These are phyloP conservation scores for Furnarius figulus DNA, from an alignment of 2,113 vertebrate species.

Conservation along the genomic window DNA sequence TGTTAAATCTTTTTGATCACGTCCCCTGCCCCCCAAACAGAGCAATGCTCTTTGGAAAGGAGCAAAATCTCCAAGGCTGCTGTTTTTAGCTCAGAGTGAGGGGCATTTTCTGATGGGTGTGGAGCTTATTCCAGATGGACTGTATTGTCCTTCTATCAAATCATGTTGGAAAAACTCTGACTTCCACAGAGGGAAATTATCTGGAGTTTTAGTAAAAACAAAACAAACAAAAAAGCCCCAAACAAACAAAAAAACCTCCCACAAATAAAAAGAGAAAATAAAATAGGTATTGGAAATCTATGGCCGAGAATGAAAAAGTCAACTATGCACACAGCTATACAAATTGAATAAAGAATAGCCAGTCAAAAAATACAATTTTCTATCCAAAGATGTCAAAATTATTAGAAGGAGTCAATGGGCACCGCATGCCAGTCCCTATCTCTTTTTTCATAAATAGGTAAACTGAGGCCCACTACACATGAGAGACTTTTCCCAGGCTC, in stretches of 20 bases:
- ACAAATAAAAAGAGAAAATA: background rate
- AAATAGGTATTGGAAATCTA: constrained; percentile 19
- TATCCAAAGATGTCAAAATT: background rate
- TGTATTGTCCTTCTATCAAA: constrained; percentile 30
- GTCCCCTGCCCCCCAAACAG: background rate
- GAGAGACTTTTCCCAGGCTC: background rate
- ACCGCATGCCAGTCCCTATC: accelerated
- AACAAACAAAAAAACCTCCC: no score
- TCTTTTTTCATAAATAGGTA: background rate
- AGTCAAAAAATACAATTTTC: background rate
- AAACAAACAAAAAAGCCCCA: no score
- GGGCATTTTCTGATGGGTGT: constrained; percentile 30
- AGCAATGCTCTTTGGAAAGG: background rate
- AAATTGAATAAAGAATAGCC: background rate
- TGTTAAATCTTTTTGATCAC: constrained; percentile 32
- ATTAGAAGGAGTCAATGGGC: background rate
- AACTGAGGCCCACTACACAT: accelerated
- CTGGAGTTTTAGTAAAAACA: background rate
- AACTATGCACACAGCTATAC: background rate
- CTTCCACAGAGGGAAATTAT: constrained; percentile 5
- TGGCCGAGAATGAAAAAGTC: background rate
- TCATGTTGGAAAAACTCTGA: background rate
- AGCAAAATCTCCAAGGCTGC: background rate
- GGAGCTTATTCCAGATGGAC: background rate
- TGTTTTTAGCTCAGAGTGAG: background rate